Base-by-base conservation (phyloP, 2,113 vertebrate species). In the Hippocampus abdominalis region DNA sequence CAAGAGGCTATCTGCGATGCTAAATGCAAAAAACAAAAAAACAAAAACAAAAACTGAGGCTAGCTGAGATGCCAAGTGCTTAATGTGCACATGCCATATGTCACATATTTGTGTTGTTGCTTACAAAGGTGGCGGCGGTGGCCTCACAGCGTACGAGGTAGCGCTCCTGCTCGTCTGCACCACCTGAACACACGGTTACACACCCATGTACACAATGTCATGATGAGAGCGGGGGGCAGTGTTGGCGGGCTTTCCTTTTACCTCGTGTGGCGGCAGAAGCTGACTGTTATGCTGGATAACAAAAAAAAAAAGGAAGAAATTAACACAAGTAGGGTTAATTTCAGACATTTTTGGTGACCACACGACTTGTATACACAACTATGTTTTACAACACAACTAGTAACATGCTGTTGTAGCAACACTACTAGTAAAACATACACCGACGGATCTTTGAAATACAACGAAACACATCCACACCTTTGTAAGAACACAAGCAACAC, bases 241-340 rank as follows among this genome's bases (percentile, higher is more conserved):
- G 20, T n/a, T 10, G 49, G 1, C 51, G n/a, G 0, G 4, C 16
- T 36, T 72, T 49, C 20, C 27, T 53, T 80, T 90, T 91, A 93
- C 92, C 92, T 92, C 64, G 54, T 79, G 85, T 8, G 87, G 84
- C 8, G 88, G 91, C 76, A 92, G 89, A 61, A 93, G 91, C 85
- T 92, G 91, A 88, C 79, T 78, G 39, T 89, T 84, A 73, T 91
- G 89, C 91, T 92, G 85, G 61, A 32, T 21, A 32, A 77, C 29
- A 78, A 65, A 77, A 63, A 76, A 63, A 76, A 60, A 75, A 76
- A 84, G 48, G 90, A 56, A 91, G 54, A 4, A 64, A n/a, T 54
- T 1, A 53, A 20, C 49, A 53, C 51, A n/a, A 53, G 18, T 20
- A 20, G 48, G 6, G 21, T n/a, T n/a, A n/a, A n/a, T n/a, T n/a